These are phyloP conservation scores for Noctua fimbriata DNA, from an alignment of 2,888 invertebrate species.

Conservation along the genomic window DNA sequence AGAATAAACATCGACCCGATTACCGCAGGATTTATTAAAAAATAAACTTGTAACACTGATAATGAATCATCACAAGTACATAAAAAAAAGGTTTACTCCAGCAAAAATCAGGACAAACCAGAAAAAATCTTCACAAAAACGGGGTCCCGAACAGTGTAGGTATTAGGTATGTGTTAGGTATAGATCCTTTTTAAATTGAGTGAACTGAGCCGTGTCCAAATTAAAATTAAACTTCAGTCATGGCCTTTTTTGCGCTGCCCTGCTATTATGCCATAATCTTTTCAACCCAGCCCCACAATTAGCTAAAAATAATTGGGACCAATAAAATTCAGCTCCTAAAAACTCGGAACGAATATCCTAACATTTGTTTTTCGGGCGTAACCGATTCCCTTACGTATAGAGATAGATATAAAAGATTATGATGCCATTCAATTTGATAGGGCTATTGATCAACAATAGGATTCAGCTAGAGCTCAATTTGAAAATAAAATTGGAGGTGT, in stretches of 20 bases:
- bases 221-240: slow-evolving; percentile 62
- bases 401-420: slow-evolving; percentile 32
- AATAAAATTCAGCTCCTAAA: slow-evolving; percentile 60
- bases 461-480: slow-evolving; percentile 27
- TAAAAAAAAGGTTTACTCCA: slow-evolving; percentile 24
- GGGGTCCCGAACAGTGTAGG: slow-evolving; percentile 1
- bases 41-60: background rate
- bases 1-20: background rate
- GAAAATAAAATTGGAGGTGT: slow-evolving; percentile 11
- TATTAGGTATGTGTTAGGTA: slow-evolving; percentile 13
- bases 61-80: slow-evolving; percentile 32
- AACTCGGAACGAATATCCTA: slow-evolving; percentile 63
- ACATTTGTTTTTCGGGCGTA: slow-evolving; percentile 59
- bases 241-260: slow-evolving; percentile 59
- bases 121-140: slow-evolving; percentile 34
- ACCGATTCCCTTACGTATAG: slow-evolving; percentile 46
- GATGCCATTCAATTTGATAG: slow-evolving; percentile 63
- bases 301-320: slow-evolving; percentile 59
- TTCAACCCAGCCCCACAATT: slow-evolving; percentile 57
- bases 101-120: slow-evolving; percentile 6
- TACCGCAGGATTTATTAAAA: background rate
- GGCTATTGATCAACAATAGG: slow-evolving; percentile 67
- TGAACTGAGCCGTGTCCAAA: slow-evolving; percentile 51
- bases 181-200: slow-evolving; percentile 52
- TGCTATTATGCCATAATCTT: slow-evolving; percentile 63